Evolutionary conservation across 1,140 invertebrate genomes (phyloP).

Genomic region (Vanessa atalanta): DNA sequence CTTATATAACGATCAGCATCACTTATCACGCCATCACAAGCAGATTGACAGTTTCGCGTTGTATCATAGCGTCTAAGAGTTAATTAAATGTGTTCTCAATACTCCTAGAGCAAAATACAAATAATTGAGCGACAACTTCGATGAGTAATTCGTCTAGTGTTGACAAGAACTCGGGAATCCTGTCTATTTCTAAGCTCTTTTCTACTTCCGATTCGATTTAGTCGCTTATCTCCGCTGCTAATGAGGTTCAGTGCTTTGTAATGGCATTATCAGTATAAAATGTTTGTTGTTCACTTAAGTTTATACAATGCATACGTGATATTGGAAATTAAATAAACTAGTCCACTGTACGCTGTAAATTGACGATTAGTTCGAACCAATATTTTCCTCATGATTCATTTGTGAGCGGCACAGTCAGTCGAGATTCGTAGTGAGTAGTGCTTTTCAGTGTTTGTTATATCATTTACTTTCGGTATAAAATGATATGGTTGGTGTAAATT

Average conservation of each 20-base stretch:
- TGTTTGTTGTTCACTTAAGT: constrained; percentile 50
- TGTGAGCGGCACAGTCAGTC: constrained; percentile 14
- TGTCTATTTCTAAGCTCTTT: background rate
- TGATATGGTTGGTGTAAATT: constrained; percentile 39
- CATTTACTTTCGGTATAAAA: background rate
- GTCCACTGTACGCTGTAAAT: constrained; percentile 57
- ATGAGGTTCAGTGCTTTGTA: constrained; percentile 48
- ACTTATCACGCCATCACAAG: too few relatives aligned
- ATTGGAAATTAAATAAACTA: constrained; percentile 61
- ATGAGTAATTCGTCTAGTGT: too few relatives aligned
- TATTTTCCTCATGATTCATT: constrained; percentile 73
- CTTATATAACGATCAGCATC: too few relatives aligned
- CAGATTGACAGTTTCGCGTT: background rate
- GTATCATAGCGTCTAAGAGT: background rate
- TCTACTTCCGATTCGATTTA: constrained; percentile 7
- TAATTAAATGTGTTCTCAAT: background rate
- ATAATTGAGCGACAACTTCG: too few relatives aligned
- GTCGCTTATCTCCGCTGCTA: constrained; percentile 44
- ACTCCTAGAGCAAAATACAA: background rate
- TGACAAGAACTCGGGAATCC: background rate
- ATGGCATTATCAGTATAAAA: constrained; percentile 49
- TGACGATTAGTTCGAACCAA: constrained; percentile 62
- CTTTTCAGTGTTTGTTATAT: constrained; percentile 18
- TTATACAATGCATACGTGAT: constrained; percentile 45
- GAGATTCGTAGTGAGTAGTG: constrained; percentile 30